phyloP scores from a whole-genome alignment of 2,113 vertebrate species.

The Mionectes macconnelli region DNA sequence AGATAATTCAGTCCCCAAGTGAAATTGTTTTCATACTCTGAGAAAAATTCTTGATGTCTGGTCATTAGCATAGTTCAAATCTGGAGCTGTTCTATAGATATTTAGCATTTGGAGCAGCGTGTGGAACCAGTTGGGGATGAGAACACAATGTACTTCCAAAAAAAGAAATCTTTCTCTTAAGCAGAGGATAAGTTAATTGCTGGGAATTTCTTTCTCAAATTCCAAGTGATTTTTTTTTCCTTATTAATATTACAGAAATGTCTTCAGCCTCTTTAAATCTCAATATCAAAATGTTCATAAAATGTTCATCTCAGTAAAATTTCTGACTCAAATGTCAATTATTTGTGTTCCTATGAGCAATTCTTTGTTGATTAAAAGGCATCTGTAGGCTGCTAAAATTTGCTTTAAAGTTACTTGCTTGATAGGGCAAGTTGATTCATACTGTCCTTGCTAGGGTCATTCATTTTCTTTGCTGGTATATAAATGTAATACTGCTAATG shows the following conservation, averaged over 20 bases:
- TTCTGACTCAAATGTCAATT: conserved; percentile 41
- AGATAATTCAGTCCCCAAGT: background rate
- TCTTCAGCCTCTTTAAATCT: background rate
- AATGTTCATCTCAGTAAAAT: background rate
- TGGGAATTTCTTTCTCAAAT: background rate
- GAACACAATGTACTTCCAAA: conserved; percentile 28
- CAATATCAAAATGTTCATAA: background rate
- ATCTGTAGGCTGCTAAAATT: conserved; percentile 15
- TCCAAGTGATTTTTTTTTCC: background rate
- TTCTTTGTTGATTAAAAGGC: conserved; percentile 16
- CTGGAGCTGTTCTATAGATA: conserved; percentile 47
- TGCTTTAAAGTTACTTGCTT: conserved; percentile 26
- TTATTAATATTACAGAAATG: background rate
- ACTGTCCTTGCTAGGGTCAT: background rate
- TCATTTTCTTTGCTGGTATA: background rate
- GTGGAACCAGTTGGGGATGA: background rate
- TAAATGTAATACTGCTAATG: conserved; percentile 3
- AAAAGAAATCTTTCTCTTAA: background rate
- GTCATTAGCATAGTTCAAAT: conserved; percentile 21
- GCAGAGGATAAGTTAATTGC: conserved; percentile 3
- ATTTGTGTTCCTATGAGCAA: conserved; percentile 29
- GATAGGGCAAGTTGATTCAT: background rate
- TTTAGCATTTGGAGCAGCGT: conserved; percentile 8
- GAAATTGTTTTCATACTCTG: conserved; percentile 18
- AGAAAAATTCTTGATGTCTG: background rate